Percentiles rank a stretch among this genome's conserved stretches.
These are phyloP conservation scores for Eubasilissa regina DNA, from an alignment of 1,140 invertebrate species.

Conservation along the genomic window DNA sequence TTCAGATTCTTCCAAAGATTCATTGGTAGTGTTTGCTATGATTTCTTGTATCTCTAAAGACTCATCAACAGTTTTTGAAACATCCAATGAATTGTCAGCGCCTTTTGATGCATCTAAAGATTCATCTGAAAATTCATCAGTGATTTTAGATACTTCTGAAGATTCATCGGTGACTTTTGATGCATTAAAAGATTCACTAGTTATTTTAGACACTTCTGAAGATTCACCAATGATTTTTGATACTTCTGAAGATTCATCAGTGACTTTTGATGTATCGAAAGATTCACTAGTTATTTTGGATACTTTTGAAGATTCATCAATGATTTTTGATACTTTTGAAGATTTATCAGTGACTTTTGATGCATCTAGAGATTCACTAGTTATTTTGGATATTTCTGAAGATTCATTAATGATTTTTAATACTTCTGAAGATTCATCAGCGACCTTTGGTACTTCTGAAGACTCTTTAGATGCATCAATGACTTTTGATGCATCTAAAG, in stretches of 20 bases:
- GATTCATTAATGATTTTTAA: not conserved
- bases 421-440: constrained; percentile 1
- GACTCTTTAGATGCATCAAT: not conserved
- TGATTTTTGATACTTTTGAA: not conserved
- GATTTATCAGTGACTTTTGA: not conserved
- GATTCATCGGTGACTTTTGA: not conserved
- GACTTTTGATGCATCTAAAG: not conserved
- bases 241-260: constrained; percentile 1
- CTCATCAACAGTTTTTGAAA: not conserved
- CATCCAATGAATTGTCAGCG: not conserved
- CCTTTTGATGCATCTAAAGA: not conserved
- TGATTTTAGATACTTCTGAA: constrained; percentile 3
- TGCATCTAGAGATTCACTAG: not conserved
- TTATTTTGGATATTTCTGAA: too few species aligned
- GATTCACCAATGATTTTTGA: not conserved
- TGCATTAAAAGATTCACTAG: not conserved
- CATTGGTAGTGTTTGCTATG: not conserved
- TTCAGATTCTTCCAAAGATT: constrained; percentile 7
- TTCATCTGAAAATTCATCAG: not conserved
- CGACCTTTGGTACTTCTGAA: not conserved
- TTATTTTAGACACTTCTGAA: too few species aligned
- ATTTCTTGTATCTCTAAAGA: not conserved
- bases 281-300: too few species aligned
- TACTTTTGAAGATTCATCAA: not conserved
- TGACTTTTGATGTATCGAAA: not conserved